These are phyloP conservation scores for Stenoptilia bipunctidactyla DNA, from an alignment of 2,888 invertebrate genomes.

Conservation along the genomic window DNA sequence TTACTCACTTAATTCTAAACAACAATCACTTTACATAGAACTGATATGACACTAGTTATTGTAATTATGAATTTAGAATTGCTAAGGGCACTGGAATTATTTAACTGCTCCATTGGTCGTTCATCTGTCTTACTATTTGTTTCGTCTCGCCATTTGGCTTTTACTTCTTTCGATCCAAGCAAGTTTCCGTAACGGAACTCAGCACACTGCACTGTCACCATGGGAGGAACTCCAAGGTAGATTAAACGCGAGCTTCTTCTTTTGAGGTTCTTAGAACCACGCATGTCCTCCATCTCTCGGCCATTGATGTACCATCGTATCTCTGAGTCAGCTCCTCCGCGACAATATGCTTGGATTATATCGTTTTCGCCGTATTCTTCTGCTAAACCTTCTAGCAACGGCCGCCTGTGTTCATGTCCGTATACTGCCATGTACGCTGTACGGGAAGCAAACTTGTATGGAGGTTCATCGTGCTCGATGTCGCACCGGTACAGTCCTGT, in stretches of 20 bases:
- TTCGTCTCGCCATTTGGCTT: conserved; percentile 29
- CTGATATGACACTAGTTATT: too few relatives aligned
- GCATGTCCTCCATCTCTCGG: conserved; percentile 32
- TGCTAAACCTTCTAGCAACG: conserved; percentile 43
- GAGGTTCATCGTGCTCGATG: conserved; percentile 46
- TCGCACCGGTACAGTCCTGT: conserved; percentile 54
- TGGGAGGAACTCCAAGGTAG: conserved; percentile 55
- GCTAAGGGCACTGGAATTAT: not conserved
- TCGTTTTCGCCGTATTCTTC: conserved; percentile 44
- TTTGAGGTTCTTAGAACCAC: conserved; percentile 32
- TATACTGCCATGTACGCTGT: conserved; percentile 47
- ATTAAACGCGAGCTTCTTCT: conserved; percentile 30
- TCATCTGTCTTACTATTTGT: not conserved
- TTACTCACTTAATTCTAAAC: too few relatives aligned
- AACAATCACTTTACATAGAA: too few relatives aligned
- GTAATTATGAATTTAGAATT: not conserved
- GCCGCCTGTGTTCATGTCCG: conserved; percentile 36
- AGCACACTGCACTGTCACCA: conserved; percentile 62
- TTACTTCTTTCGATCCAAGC: conserved; percentile 39
- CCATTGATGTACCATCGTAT: conserved; percentile 57
- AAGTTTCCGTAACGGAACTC: conserved; percentile 60
- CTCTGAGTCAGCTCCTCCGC: conserved; percentile 38
- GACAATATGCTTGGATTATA: conserved; percentile 45
- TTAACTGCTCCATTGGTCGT: not conserved
- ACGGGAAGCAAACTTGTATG: conserved; percentile 42